These are phyloP conservation scores for Thaumetopoea pityocampa DNA, from an alignment of 1,140 invertebrate genomes.

Conservation along the genomic window DNA sequence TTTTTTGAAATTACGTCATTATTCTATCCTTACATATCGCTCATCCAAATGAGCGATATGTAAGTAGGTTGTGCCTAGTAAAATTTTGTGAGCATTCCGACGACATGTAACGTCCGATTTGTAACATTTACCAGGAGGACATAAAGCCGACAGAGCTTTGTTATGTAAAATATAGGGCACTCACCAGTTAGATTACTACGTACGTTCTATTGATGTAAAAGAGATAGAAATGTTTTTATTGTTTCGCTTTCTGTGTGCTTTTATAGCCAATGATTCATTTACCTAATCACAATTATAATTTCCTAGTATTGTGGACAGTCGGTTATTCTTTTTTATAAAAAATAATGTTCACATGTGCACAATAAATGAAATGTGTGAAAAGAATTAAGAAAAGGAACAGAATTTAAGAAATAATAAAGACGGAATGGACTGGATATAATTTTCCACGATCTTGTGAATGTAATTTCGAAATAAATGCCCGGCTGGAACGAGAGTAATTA, in stretches of 20 bases:
- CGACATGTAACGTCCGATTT: constrained; percentile 62
- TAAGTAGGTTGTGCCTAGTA: constrained; percentile 11
- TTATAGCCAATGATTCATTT: not conserved
- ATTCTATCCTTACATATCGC: too few species aligned
- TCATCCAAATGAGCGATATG: too few species aligned
- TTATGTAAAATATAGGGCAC: constrained; percentile 19
- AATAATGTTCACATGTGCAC: too few species aligned
- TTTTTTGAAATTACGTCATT: too few species aligned
- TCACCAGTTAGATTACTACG: constrained; percentile 17
- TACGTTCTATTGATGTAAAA: constrained; percentile 13
- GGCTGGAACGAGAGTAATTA: too few species aligned
- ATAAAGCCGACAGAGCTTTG: constrained; percentile 22
- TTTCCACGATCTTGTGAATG: too few species aligned
- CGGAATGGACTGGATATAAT: too few species aligned
- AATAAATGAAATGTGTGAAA: too few species aligned
- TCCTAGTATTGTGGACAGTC: constrained; percentile 1
- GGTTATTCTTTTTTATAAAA: constrained; percentile 5
- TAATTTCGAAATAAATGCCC: too few species aligned
- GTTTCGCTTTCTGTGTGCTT: constrained; percentile 1
- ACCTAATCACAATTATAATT: constrained; percentile 10
- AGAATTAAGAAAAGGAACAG: too few species aligned
- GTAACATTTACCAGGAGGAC: constrained; percentile 53
- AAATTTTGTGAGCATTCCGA: constrained; percentile 20
- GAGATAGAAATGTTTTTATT: constrained; percentile 13
- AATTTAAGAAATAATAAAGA: too few species aligned